These are phyloP conservation scores for Drosophila ohnishii DNA, from an alignment of 1,140 invertebrate genomes.

Conservation along the genomic window DNA sequence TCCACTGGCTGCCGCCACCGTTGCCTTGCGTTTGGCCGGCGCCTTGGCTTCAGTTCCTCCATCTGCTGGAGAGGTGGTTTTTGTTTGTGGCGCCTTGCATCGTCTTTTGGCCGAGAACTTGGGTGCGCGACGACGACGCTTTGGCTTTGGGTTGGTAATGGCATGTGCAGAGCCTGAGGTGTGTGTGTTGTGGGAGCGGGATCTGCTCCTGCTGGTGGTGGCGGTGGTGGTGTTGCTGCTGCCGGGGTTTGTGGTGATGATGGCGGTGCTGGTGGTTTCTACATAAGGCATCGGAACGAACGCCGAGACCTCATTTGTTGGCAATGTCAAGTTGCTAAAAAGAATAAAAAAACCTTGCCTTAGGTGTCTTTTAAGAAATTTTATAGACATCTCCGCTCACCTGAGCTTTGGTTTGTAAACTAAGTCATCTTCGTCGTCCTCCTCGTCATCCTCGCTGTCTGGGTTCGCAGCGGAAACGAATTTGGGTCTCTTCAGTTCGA, in stretches of 20 bases:
- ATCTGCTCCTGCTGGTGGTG: slow-evolving; percentile 44
- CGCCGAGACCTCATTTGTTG: slow-evolving; percentile 58
- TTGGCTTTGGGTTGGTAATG: slow-evolving; percentile 52
- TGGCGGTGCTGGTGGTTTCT: slow-evolving; percentile 35
- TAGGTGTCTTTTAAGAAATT: neutral
- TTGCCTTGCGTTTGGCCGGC: slow-evolving; percentile 18
- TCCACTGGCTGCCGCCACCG: neutral
- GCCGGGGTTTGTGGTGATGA: slow-evolving; percentile 6
- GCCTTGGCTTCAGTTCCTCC: neutral
- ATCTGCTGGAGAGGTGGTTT: slow-evolving; percentile 16
- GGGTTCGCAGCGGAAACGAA: slow-evolving; percentile 48
- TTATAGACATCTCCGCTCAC: slow-evolving; percentile 11
- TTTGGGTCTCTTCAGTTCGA: slow-evolving; percentile 70
- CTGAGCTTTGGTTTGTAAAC: slow-evolving; percentile 66
- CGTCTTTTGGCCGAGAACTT: slow-evolving; percentile 51
- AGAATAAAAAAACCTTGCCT: neutral
- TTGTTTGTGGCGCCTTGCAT: slow-evolving; percentile 29
- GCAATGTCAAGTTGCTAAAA: slow-evolving; percentile 63
- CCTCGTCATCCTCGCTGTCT: slow-evolving; percentile 67
- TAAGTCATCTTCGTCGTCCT: slow-evolving; percentile 51
- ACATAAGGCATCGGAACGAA: slow-evolving; percentile 61
- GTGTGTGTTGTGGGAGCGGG: slow-evolving; percentile 54
- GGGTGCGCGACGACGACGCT: slow-evolving; percentile 66
- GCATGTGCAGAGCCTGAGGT: slow-evolving; percentile 59
- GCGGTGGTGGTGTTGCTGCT: slow-evolving; percentile 30